Evolutionary conservation across 2,113 vertebrate species (phyloP).

Genomic region (Pterocles gutturalis): DNA sequence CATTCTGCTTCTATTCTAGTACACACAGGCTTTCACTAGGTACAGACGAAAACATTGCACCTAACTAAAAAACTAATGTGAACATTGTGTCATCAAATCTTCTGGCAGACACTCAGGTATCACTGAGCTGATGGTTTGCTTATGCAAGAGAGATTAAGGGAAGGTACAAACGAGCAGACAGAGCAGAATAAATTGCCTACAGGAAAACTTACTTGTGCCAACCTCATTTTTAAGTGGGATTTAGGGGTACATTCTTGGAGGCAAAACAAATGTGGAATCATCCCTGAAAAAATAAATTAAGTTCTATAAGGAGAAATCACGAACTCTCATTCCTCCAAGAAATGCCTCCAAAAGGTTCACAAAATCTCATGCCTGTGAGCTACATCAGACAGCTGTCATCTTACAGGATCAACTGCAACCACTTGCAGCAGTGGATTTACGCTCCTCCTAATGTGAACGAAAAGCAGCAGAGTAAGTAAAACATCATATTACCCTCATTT

Average conservation of each 20-base stretch:
- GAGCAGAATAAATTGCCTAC: constrained; percentile 23
- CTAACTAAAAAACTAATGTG: background rate
- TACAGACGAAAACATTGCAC: background rate
- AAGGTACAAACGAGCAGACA: background rate
- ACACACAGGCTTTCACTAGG: background rate
- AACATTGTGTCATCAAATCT: constrained; percentile 26
- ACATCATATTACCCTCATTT: constrained; percentile 16
- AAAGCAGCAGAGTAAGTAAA: constrained; percentile 7
- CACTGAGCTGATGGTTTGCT: constrained; percentile 6
- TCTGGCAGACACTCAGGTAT: constrained; percentile 4
- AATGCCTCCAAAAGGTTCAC: background rate
- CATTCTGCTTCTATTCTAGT: background rate
- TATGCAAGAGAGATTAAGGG: constrained; percentile 54
- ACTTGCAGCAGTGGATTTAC: constrained; percentile 18
- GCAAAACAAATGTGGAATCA: background rate
- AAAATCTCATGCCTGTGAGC: background rate
- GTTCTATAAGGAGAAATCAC: constrained; percentile 1
- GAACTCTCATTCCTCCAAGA: background rate
- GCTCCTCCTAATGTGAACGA: background rate
- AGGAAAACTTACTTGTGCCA: constrained; percentile 21
- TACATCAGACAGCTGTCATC: background rate
- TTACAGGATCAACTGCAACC: background rate
- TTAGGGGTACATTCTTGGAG: constrained; percentile 10
- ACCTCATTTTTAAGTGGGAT: constrained; percentile 31
- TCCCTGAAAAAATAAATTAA: constrained; percentile 11